Conservation (phyloP, 2,113 vertebrate species). For the Ophthalmolycus amberensis region DNA sequence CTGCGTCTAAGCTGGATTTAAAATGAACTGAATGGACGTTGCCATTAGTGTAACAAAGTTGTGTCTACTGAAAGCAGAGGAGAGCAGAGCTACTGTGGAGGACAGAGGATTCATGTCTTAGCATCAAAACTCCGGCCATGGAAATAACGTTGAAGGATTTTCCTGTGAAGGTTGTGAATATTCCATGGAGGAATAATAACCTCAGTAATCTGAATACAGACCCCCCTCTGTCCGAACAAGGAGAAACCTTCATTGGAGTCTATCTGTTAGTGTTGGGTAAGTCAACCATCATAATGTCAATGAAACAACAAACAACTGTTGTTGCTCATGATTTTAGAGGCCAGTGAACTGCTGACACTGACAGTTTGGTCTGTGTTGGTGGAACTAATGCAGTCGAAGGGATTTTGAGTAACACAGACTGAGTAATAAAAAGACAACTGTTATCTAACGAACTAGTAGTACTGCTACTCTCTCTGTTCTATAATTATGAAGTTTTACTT, state of each 20-base stretch:
- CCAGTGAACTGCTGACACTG: constrained; percentile 17
- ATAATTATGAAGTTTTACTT: neutral
- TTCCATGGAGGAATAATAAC: constrained; percentile 91
- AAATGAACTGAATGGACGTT: constrained; percentile 43
- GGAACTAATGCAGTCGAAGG: constrained; percentile 14
- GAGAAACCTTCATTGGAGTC: constrained; percentile 87
- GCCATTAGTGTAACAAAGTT: constrained; percentile 21
- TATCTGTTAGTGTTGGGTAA: constrained; percentile 86
- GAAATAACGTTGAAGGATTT: constrained; percentile 83
- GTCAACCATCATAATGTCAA: constrained; percentile 40
- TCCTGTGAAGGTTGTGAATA: constrained; percentile 82
- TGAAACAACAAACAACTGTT: constrained; percentile 11
- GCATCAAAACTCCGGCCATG: constrained; percentile 57
- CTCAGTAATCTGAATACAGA: constrained; percentile 84
- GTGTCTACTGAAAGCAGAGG: constrained; percentile 42
- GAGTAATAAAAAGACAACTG: constrained; percentile 38
- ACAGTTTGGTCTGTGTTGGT: constrained; percentile 20
- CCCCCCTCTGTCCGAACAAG: constrained; percentile 85
- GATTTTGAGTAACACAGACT: constrained; percentile 31
- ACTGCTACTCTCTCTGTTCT: neutral
- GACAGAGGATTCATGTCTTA: constrained; percentile 56
- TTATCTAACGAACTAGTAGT: neutral
- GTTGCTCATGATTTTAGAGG: constrained; percentile 24
- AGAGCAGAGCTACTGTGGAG: constrained; percentile 30
- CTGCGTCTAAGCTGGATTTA: constrained; percentile 80